Conservation (phyloP, 2,888 invertebrate genomes). For the Drosophila affinis region DNA sequence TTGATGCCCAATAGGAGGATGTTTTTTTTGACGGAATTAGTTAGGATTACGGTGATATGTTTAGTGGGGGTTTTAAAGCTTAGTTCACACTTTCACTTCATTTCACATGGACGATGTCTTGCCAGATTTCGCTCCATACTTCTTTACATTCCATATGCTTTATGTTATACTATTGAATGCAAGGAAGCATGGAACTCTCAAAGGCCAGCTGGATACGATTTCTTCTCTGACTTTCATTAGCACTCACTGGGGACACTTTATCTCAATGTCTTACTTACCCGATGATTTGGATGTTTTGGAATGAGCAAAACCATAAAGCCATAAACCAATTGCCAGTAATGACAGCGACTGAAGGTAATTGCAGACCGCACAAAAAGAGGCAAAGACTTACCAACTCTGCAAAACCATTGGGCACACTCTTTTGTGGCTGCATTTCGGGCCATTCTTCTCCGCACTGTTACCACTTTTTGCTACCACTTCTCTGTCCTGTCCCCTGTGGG, state of each 20-base stretch:
- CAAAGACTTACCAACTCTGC: conserved; percentile 28
- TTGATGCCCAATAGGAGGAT: neutral
- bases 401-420: conserved; percentile 60
- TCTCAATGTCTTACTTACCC: conserved; percentile 41
- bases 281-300: conserved; percentile 8
- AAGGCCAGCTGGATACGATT: conserved; percentile 63
- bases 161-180: conserved; percentile 84
- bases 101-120: conserved; percentile 48
- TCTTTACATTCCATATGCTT: conserved; percentile 85
- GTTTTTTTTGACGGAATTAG: neutral
- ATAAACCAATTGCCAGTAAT: conserved; percentile 47
- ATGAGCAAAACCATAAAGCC: conserved; percentile 28
- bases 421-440: conserved; percentile 49
- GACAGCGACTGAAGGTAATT: conserved; percentile 60
- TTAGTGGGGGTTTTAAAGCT: neutral
- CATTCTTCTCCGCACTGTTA: conserved; percentile 44
- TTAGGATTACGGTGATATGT: neutral
- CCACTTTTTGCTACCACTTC: conserved; percentile 3
- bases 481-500: neutral
- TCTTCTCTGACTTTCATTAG: conserved; percentile 35
- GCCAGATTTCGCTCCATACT: conserved; percentile 84
- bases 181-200: conserved; percentile 85
- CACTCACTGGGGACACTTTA: conserved; percentile 26
- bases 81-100: neutral
- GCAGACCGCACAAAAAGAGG: conserved; percentile 43